These are phyloP conservation scores for Dromius quadrimaculatus DNA, from an alignment of 2,888 invertebrate genomes.

Conservation along the genomic window DNA sequence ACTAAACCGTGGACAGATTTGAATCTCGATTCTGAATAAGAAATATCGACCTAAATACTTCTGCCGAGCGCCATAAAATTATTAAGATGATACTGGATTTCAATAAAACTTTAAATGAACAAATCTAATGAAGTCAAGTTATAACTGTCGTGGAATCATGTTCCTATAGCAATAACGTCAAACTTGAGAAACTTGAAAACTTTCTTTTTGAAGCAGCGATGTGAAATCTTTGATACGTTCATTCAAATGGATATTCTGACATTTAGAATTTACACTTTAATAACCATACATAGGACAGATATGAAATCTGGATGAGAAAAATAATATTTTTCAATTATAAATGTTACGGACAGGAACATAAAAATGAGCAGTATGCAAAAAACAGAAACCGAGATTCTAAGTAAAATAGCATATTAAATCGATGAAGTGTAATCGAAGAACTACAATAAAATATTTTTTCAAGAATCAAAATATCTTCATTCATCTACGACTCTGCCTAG, in stretches of 20 bases:
- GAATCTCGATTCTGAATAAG: conserved; percentile 21
- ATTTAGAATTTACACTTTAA: conserved; percentile 9
- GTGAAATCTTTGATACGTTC: conserved; percentile 20
- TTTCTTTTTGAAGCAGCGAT: not conserved
- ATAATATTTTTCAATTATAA: too few species aligned
- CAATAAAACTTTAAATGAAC: conserved; percentile 3
- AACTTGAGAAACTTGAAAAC: not conserved
- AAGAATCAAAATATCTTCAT: too few species aligned
- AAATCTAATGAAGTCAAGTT: conserved; percentile 11
- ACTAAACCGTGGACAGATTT: conserved; percentile 12
- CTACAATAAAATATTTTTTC: too few species aligned
- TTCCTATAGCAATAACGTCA: not conserved
- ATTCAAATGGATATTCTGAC: conserved; percentile 14
- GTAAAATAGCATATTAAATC: too few species aligned
- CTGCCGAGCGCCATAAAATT: conserved; percentile 11
- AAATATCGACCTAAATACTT: conserved; percentile 29
- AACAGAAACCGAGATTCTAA: too few species aligned
- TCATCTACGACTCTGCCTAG: too few species aligned
- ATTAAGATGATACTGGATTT: conserved; percentile 3
- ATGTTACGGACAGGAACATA: too few species aligned
- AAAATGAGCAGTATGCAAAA: too few species aligned
- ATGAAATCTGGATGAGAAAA: too few species aligned
- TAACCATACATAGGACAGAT: too few species aligned
- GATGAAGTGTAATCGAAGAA: too few species aligned
- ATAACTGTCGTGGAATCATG: conserved; percentile 4